Evolutionary conservation across 1,140 invertebrate genomes (phyloP).

Genomic region (Solenopsis invicta): DNA sequence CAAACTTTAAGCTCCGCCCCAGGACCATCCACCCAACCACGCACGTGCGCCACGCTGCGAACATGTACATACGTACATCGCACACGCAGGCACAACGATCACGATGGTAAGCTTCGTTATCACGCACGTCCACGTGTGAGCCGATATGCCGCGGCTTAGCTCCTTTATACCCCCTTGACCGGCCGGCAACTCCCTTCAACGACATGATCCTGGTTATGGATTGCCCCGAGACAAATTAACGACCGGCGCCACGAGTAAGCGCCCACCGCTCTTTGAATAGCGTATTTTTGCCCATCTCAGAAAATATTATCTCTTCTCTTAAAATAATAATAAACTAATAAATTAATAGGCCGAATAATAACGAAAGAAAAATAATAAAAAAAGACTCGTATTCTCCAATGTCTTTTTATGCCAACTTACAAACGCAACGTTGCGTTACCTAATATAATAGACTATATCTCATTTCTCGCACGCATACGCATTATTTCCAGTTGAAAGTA

Average conservation of each 20-base stretch:
- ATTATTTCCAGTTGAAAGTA: too few species aligned
- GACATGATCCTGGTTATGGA: conserved; percentile 73
- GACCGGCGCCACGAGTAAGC: conserved; percentile 42
- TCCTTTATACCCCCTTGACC: conserved; percentile 68
- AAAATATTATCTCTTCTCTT: neutral
- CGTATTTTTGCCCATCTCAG: conserved; percentile 36
- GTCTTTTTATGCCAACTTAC: neutral
- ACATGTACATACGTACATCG: conserved; percentile 61
- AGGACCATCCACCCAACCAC: conserved; percentile 39
- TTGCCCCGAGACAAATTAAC: conserved; percentile 73
- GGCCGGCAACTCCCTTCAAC: conserved; percentile 41
- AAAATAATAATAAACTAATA: neutral
- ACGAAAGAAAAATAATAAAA: neutral
- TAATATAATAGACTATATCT: too few species aligned
- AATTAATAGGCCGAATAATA: conserved; percentile 1
- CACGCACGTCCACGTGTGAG: conserved; percentile 77
- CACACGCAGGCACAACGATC: conserved; percentile 53
- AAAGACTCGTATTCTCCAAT: neutral
- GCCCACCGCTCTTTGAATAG: conserved; percentile 7
- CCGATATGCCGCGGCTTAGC: conserved; percentile 71
- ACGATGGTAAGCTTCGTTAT: conserved; percentile 79
- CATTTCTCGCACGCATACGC: neutral
- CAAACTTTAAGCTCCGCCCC: conserved; percentile 79
- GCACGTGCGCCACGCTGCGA: conserved; percentile 62
- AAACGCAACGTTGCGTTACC: neutral